Evolutionary conservation across 2,113 vertebrate genomes (phyloP), one percentile per base, ranked within the genome.

Genomic region (Gymnogyps californianus): DNA sequence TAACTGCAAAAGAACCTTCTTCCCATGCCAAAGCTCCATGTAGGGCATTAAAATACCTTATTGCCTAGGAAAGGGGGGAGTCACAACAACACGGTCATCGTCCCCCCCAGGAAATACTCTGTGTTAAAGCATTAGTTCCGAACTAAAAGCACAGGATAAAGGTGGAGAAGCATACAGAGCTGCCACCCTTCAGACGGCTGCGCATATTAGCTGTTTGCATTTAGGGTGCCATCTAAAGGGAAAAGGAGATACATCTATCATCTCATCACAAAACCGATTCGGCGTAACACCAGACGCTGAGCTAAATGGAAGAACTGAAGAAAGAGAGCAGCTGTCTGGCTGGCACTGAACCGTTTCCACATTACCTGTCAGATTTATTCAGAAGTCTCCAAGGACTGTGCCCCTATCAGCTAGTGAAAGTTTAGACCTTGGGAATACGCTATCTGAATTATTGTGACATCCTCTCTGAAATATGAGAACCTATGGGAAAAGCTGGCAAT

Each of bases 401-500:
- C 36, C 62, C 75, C 82, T 42, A 83, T 66, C 78, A 93, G 66
- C 62, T 29, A 80, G 55, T 54, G 76, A 81, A 95, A 94, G 88
- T 59, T 88, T 8, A 96, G 79, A 94, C 65, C 85, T 95, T 92
- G 75, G 85, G 85, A 94, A 94, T 38, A 96, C 0, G 21, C 58
- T 42, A 31, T 29, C 81, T 77, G 71, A 80, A 67, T 93, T 83
- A 74, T 8, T 90, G 64, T 46, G 61, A 92, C 88, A 92, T 72
- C 34, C 76, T 5, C 74, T 76, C 64, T 64, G 92, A 86, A 94
- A 94, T 29, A 51, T 0, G n/a, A 95, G 88, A 67, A 5, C 24
- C 52, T 47, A 42, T 9, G 65, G 72, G 83, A 93, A 85, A 83
- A 90, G 90, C n/a, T 32, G 67, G 64, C 59, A 80, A 15, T 21